Evolutionary conservation across 2,797 vertebrate genomes (phyloP), one percentile per base, ranked within the genome.

Genomic region (Carcharodon carcharias): DNA sequence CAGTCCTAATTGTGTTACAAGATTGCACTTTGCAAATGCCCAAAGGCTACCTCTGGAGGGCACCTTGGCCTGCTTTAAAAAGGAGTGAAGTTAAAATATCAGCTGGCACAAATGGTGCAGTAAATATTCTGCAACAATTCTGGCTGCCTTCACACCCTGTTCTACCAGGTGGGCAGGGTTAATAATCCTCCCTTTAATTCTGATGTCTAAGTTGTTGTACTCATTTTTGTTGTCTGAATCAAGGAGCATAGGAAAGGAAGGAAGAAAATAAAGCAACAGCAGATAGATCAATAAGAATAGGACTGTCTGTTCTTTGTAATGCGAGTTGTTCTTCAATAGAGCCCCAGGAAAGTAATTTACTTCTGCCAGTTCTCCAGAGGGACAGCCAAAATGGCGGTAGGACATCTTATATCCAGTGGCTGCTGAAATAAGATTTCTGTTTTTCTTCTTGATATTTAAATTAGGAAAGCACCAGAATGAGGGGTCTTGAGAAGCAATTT

Each of bases 281-380:
- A 18, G 67, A 95, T 6, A 50, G 40, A 54, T 95, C 65, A 61
- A 54, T 71, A 14, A 54, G 12, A 67, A 50, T 12, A 11, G 50
- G 40, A 71, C 26, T 28, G 26, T 45, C 26, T 67, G 26, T 45
- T 71, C 1, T 14, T 91, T 95, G 40, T 54, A 95, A 50, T 71
- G 92, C 18, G 40, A 28, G n/a, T 35, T 9, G 65, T 95, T 16
- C 63, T 95, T 11, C n/a, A 54, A n/a, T 50, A 40, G n/a, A 95
- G 45, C 28, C 40, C 65, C 50, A 23, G 67, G 93, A 95, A 95
- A 95, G 93, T 71, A 31, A 95, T 71, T 71, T 95, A 95, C 35
- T 71, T 95, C 23, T 69, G 45, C 11, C 31, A 54, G 93, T 71
- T 92, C 16, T n/a, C 65, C 65, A 71, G 40, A 71, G 9, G 65